Evolutionary conservation across 1,140 invertebrate genomes (phyloP).

Genomic region (Ladona fulva): DNA sequence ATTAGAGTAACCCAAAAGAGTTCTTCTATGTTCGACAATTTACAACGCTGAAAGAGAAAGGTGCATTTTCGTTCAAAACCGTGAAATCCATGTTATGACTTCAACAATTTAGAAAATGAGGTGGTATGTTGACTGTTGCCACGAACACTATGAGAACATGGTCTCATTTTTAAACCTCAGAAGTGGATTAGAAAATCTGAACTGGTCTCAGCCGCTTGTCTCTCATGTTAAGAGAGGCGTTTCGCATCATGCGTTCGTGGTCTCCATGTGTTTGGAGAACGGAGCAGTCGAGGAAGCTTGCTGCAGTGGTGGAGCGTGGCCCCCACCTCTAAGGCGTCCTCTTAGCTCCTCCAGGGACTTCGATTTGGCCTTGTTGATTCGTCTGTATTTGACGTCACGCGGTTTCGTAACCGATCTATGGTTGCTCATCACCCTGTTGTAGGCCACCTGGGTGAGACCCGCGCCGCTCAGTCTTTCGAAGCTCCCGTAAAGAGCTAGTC

Average conservation of each 20-base stretch:
- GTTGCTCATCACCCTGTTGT: constrained; percentile 81
- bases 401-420: constrained; percentile 81
- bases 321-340: constrained; percentile 56
- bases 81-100: no score
- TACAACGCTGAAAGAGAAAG: no score
- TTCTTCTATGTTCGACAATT: no score
- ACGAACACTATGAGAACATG: no score
- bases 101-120: no score
- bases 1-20: no score
- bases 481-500: constrained; percentile 47
- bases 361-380: constrained; percentile 82
- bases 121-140: no score
- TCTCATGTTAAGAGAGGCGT: no score
- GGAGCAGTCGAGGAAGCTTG: neutral
- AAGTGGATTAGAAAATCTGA: no score
- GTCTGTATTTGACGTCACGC: constrained; percentile 82
- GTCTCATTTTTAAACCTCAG: no score
- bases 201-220: no score
- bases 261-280: neutral
- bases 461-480: constrained; percentile 37
- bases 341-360: constrained; percentile 76
- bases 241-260: neutral
- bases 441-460: constrained; percentile 37
- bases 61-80: no score
- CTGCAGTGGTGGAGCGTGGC: neutral